Conservation (phyloP, 2,888 invertebrate species). For the Eupeodes latifasciatus region DNA sequence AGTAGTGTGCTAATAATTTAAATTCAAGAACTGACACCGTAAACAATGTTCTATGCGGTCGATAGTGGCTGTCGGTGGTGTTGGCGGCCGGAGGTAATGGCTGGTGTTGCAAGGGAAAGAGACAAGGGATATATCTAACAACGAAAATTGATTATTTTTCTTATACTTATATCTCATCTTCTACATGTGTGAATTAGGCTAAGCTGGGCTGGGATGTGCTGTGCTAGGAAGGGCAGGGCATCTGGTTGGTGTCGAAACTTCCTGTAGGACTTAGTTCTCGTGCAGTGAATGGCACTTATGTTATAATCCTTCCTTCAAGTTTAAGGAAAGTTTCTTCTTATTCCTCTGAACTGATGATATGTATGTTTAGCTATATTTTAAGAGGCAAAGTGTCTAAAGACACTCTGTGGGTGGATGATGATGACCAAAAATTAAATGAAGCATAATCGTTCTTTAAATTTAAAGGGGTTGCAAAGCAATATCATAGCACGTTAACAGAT, state of each 20-base stretch:
- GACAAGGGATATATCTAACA: neutral
- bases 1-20: slow-evolving; percentile 62
- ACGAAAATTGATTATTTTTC: slow-evolving; percentile 66
- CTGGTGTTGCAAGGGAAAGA: slow-evolving; percentile 14
- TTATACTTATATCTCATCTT: slow-evolving; percentile 40
- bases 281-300: slow-evolving; percentile 35
- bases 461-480: neutral
- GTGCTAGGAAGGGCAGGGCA: neutral
- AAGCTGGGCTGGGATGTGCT: no score
- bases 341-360: neutral
- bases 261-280: slow-evolving; percentile 32
- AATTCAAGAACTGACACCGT: slow-evolving; percentile 72
- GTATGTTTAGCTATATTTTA: neutral
- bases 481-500: no score
- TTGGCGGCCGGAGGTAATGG: neutral
- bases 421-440: slow-evolving; percentile 14
- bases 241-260: slow-evolving; percentile 62
- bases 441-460: slow-evolving; percentile 1
- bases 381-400: neutral
- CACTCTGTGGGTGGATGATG: no score
- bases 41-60: slow-evolving; percentile 61
- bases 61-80: neutral
- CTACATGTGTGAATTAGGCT: neutral
- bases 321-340: slow-evolving; percentile 15
- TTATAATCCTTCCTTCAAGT: slow-evolving; percentile 10